Base-by-base conservation (phyloP, 1,140 invertebrate species). In the Lerema accius region DNA sequence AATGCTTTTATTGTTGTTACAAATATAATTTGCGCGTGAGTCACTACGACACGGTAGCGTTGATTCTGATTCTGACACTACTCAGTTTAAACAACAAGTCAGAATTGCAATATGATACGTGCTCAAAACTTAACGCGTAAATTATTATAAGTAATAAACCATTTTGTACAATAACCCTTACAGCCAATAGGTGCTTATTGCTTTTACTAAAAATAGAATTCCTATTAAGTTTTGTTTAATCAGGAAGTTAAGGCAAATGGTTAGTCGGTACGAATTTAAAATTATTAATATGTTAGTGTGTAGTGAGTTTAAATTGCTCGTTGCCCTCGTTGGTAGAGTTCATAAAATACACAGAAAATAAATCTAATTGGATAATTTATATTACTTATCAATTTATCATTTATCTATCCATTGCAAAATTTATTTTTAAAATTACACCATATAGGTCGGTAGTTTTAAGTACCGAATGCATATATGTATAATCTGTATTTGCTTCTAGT, bases 1-100 rank as follows among this genome's bases (percentile, higher is more conserved):
- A 55, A 55, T 43, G 51, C 51, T 55, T 55, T 55, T 55, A 55
- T 43, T 55, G 50, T 53, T 53, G 39, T 26, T 55, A 55, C 39
- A 55, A 55, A 55, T 55, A 55, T 55, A 55, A 55, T 55, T 32
- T 43, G 39, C 19, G 13, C 32, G 23, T 55, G 51, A 55, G 39
- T 55, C 50, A 53, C 37, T 26, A n/a, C 37, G 16, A 53, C 40
- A 53, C 50, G 17, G 50, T 53, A 53, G 50, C 32, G 17, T 51
- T 53, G n/a, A n/a, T n/a, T n/a, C n/a, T n/a, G n/a, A n/a, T n/a
- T n/a, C 35, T 53, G 11, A 53, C 50, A 53, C 50, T 19, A 40
- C 37, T 53, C 37, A 9, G 16, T 23, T 23, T 23, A 3, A 10
- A 40, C 35, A 9, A 53, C 14, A 42, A 5, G 16, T 26, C 35